Evolutionary conservation across 2,888 invertebrate genomes (phyloP), one percentile per base, ranked within the genome.

Genomic region (Himalopsyche tibetana): DNA sequence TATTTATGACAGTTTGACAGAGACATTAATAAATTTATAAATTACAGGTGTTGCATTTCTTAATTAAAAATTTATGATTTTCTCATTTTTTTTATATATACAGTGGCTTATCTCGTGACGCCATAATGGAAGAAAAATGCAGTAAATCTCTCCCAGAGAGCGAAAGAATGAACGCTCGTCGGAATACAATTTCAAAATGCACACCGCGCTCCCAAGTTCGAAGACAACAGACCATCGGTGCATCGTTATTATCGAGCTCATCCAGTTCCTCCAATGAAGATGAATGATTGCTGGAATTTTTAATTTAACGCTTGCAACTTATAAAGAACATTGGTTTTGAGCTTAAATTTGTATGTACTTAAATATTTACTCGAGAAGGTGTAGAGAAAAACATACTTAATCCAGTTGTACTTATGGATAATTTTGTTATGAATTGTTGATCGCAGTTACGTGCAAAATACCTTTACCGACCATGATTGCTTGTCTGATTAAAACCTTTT

Each of bases 111-210:
- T 94, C 94, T 69, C 93, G 95, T 89, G 95, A 95, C 91, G 95
- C 94, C 88, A 96, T 96, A 90, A 96, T 96, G 85, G 96, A 96
- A 92, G 96, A 96, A 90, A 94, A 95, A 90, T 93, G 93, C 90
- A 92, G 94, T 91, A 94, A 94, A 91, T 95, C 94, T 80, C 91
- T 94, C 89, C 95, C 95, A 82, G 95, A 95, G 89, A 94, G 94
- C 89, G 95, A 93, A 88, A 90, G 93, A 74, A 92, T 93, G 92
- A 92, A 93, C 63, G 90, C 93, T 0, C 91, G 94, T 5, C 92
- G 94, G 19, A 91, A 91, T 87, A 93, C 94, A 0, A 90, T 95
- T 56, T 92, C 94, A 74, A 94, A 94, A 82, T 92, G 94, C 89
- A 93, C 94, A 19, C 94, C 94, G 40, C 93, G 94, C 88, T 94